A percentile compares a stretch with the other conserved stretches of the same genome.
phyloP scores from a whole-genome alignment of 1,140 invertebrate genomes.

The Ectropis grisescens region DNA sequence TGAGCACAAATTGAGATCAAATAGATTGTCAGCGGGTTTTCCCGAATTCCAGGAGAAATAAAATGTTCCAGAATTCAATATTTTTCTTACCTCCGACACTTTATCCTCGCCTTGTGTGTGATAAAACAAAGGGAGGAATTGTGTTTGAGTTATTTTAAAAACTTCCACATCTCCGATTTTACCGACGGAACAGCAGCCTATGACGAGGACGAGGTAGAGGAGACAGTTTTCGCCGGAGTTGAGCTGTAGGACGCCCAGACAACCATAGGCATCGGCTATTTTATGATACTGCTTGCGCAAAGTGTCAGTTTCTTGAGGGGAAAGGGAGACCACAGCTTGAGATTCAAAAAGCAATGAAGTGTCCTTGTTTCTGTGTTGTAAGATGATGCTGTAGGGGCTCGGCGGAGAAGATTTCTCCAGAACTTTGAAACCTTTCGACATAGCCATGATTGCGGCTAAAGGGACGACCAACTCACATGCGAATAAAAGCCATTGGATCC shows the following conservation, averaged over 20 bases:
- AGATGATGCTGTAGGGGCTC: constrained; percentile 89
- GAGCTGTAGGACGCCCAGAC: constrained; percentile 89
- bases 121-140: constrained; percentile 89
- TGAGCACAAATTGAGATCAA: constrained; percentile 94
- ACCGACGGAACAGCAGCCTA: constrained; percentile 93
- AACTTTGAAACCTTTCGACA: constrained; percentile 93
- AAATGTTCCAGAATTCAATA: constrained; percentile 96
- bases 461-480: constrained; percentile 12
- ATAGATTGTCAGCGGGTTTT: constrained; percentile 54
- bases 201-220: constrained; percentile 92
- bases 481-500: constrained; percentile 18
- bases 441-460: constrained; percentile 79
- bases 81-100: constrained; percentile 86
- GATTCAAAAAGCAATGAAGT: constrained; percentile 92
- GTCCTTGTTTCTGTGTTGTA: constrained; percentile 89
- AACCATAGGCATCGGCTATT: constrained; percentile 93
- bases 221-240: constrained; percentile 87
- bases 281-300: constrained; percentile 90
- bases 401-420: constrained; percentile 88
- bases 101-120: constrained; percentile 78
- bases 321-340: constrained; percentile 86
- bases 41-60: constrained; percentile 89
- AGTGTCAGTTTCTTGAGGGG: constrained; percentile 87
- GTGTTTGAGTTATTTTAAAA: constrained; percentile 92
- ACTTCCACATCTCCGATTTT: constrained; percentile 95